Evolutionary conservation across 2,888 invertebrate genomes (phyloP).

Genomic region (Amblyjoppa proteus): DNA sequence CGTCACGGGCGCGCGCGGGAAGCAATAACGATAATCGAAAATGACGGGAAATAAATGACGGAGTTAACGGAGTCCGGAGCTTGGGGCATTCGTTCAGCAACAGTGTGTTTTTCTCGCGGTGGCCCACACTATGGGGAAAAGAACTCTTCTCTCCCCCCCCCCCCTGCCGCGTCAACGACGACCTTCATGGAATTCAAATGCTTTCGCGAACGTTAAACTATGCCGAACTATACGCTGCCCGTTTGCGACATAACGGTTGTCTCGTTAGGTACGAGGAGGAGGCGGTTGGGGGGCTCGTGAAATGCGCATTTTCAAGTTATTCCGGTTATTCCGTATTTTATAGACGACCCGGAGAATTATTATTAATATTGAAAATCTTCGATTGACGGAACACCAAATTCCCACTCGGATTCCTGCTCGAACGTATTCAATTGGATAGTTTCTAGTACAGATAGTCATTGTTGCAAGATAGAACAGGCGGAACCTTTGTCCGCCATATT

Average conservation of each 20-base stretch:
- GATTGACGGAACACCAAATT: constrained; percentile 15
- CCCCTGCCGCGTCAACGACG: not conserved
- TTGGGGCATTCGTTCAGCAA: not conserved
- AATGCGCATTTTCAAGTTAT: constrained; percentile 27
- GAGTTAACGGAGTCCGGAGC: constrained; percentile 7
- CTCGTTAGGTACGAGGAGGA: constrained; percentile 27
- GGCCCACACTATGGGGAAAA: not conserved
- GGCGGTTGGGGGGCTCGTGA: not conserved
- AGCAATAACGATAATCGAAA: constrained; percentile 42
- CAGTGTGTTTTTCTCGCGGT: not conserved
- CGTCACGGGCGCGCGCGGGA: constrained; percentile 18
- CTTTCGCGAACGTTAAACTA: constrained; percentile 41
- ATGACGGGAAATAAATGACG: constrained; percentile 34
- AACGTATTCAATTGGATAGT: not conserved
- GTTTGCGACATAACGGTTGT: constrained; percentile 43
- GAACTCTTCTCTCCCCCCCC: not conserved
- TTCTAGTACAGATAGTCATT: constrained; percentile 23
- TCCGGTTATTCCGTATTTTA: constrained; percentile 36
- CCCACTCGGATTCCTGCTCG: not conserved
- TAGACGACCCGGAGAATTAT: not conserved
- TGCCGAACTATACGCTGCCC: constrained; percentile 12
- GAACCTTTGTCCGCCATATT: constrained; percentile 17
- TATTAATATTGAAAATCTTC: constrained; percentile 16
- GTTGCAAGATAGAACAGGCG: not conserved
- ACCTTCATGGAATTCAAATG: constrained; percentile 51